Evolutionary conservation across 2,113 vertebrate genomes (phyloP).

Genomic region (Euleptes europaea): DNA sequence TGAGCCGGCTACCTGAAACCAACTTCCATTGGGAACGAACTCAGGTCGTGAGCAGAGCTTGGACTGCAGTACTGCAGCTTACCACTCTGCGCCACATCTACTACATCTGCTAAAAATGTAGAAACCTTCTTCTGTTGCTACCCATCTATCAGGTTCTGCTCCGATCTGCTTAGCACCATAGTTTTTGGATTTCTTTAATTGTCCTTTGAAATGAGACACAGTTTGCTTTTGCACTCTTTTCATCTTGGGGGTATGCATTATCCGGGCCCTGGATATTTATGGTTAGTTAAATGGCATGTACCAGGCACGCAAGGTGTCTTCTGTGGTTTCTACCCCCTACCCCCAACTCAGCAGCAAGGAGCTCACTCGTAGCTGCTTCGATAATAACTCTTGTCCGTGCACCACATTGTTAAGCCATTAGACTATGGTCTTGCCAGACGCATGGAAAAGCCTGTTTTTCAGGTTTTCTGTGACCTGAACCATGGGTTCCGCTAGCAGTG

Average conservation of each 20-base stretch:
- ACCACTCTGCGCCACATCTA: too few species aligned
- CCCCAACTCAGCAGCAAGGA: not conserved
- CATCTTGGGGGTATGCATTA: conserved; percentile 23
- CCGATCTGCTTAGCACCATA: accelerated
- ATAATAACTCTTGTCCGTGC: conserved; percentile 20
- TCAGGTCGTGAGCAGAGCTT: too few species aligned
- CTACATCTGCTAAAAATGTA: not conserved
- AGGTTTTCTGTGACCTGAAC: conserved; percentile 62
- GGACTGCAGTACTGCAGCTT: too few species aligned
- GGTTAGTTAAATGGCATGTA: not conserved
- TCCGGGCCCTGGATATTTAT: not conserved
- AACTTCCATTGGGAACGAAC: too few species aligned
- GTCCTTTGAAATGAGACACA: not conserved
- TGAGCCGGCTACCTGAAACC: too few species aligned
- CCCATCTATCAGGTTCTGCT: accelerated
- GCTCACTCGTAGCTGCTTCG: not conserved
- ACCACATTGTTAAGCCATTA: conserved; percentile 64
- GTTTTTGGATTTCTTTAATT: not conserved
- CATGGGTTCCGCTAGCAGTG: conserved; percentile 41
- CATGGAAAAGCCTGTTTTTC: conserved; percentile 1
- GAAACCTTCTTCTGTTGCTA: not conserved
- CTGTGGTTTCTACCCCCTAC: conserved; percentile 1
- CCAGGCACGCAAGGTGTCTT: not conserved
- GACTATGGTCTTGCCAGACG: conserved; percentile 39
- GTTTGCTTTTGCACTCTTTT: conserved; percentile 33